A percentile compares a stretch with the other conserved stretches of the same genome.
Evolutionary conservation across 2,888 invertebrate genomes (phyloP).

Genomic region (Lacanobia oleracea): DNA sequence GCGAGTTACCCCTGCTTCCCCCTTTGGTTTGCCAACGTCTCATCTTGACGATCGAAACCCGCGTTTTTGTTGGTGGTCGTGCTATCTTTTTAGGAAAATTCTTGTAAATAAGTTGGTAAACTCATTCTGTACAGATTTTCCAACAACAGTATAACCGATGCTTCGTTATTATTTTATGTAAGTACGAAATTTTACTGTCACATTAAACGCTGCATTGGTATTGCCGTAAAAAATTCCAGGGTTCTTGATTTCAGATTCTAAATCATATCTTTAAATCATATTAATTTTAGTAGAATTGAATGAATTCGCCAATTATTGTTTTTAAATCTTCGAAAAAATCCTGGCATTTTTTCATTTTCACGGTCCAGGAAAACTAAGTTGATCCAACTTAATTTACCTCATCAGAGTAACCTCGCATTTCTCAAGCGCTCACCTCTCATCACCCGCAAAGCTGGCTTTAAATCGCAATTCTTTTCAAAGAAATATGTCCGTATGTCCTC

Average conservation of each 20-base stretch:
- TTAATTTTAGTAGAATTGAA: background rate
- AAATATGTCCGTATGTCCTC: conserved; percentile 75
- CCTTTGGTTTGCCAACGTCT: conserved; percentile 75
- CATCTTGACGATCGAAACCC: conserved; percentile 76
- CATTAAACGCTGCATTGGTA: background rate
- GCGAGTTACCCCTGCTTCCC: conserved; percentile 74
- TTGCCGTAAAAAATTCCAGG: too few relatives aligned
- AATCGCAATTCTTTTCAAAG: conserved; percentile 72
- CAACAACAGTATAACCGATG: too few relatives aligned
- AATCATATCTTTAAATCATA: background rate
- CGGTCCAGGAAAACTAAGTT: background rate
- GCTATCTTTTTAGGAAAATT: conserved; percentile 61
- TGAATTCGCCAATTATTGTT: background rate
- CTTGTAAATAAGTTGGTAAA: conserved; percentile 35
- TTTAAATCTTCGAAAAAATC: background rate
- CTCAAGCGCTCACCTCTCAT: conserved; percentile 44
- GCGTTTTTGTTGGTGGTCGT: conserved; percentile 73
- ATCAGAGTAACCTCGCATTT: conserved; percentile 29
- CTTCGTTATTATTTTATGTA: background rate
- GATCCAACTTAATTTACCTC: conserved; percentile 14
- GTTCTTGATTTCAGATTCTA: fast-evolving
- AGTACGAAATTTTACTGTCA: background rate
- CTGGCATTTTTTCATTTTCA: background rate
- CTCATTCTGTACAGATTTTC: background rate
- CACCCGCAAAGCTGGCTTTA: conserved; percentile 64